phyloP scores from a whole-genome alignment of 2,888 invertebrate species.

The Tachina grossa region DNA sequence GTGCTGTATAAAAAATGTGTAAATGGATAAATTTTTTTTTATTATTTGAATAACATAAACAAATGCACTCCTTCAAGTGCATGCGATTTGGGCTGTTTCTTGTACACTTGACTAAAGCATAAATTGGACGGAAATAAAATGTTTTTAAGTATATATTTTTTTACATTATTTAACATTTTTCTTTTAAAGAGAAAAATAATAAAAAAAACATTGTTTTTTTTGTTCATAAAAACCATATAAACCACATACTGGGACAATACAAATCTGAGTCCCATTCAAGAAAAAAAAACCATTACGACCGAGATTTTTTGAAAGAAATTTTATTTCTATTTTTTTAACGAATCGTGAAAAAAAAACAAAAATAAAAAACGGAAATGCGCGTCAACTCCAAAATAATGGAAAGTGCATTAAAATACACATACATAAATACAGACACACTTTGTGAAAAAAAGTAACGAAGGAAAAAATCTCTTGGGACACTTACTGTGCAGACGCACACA shows the following conservation, averaged over 20 bases:
- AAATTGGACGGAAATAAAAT: constrained; percentile 63
- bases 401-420: constrained; percentile 67
- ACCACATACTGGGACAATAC: constrained; percentile 56
- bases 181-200: constrained; percentile 40
- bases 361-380: constrained; percentile 69
- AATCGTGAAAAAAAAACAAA: constrained; percentile 32
- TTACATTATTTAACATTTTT: constrained; percentile 46
- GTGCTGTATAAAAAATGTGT: too few species aligned
- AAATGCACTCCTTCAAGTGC: constrained; percentile 14
- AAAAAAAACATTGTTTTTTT: constrained; percentile 48
- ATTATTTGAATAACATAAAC: background rate
- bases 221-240: constrained; percentile 37
- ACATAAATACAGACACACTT: constrained; percentile 10
- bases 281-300: background rate
- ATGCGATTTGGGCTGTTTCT: constrained; percentile 28
- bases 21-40: background rate
- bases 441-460: constrained; percentile 2
- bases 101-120: constrained; percentile 60
- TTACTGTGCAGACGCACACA: constrained; percentile 18
- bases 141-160: constrained; percentile 42
- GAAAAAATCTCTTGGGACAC: constrained; percentile 27
- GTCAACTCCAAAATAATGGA: constrained; percentile 69
- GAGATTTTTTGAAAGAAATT: background rate
- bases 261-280: background rate
- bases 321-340: constrained; percentile 1